Conservation (phyloP, 35 echinoderm and acorn worm species). For the Hemicentrotus pulcherrimus region DNA sequence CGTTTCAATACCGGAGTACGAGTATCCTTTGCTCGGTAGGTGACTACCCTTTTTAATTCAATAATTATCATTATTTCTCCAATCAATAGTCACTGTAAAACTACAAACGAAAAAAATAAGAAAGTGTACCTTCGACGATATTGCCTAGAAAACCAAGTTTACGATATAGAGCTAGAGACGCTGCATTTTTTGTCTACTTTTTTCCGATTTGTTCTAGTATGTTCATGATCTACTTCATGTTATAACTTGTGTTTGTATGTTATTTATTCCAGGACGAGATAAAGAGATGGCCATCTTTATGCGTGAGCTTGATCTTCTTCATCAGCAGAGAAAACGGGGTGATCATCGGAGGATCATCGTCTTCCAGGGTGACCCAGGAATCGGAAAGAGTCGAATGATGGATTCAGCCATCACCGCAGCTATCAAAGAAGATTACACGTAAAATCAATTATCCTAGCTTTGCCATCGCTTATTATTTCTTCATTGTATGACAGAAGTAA, state of each 20-base stretch:
- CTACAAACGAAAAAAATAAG: too few relatives aligned
- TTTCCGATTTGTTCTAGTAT: too few relatives aligned
- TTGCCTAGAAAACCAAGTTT: too few relatives aligned
- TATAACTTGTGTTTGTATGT: background rate
- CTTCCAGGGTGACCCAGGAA: slow-evolving; percentile 88
- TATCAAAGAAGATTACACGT: slow-evolving; percentile 71
- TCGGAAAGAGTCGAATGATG: slow-evolving; percentile 86
- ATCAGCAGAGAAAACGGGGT: slow-evolving; percentile 53
- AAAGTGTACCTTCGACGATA: too few relatives aligned
- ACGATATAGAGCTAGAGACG: too few relatives aligned
- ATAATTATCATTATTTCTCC: background rate
- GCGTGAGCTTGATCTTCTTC: slow-evolving; percentile 68
- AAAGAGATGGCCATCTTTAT: slow-evolving; percentile 78
- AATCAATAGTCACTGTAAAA: too few relatives aligned
- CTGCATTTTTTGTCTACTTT: too few relatives aligned
- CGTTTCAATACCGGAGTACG: slow-evolving; percentile 67
- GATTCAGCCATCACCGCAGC: slow-evolving; percentile 80
- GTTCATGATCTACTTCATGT: too few relatives aligned
- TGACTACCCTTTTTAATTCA: background rate
- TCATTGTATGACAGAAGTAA: too few relatives aligned
- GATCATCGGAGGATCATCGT: slow-evolving; percentile 78
- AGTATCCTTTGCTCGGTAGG: slow-evolving; percentile 90
- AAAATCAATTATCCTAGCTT: background rate
- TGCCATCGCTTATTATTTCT: background rate
- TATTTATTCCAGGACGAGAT: slow-evolving; percentile 66